Percentiles rank a stretch among this genome's conserved stretches.
Evolutionary conservation across 2,797 vertebrate genomes (phyloP).

Genomic region (Denticeps clupeoides): DNA sequence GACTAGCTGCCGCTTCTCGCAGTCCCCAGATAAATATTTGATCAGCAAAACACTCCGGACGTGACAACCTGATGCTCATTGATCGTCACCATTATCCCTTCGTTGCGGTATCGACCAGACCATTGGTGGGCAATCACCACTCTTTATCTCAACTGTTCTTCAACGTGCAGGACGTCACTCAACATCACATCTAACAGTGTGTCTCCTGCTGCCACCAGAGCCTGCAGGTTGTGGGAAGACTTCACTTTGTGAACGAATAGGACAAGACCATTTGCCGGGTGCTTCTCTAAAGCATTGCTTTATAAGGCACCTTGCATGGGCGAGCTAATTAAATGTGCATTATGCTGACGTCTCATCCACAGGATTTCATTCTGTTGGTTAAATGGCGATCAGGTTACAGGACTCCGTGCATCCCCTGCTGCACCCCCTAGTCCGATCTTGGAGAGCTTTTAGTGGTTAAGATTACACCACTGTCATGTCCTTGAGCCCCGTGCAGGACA

Average conservation of each 20-base stretch:
- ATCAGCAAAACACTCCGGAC: conserved; percentile 51
- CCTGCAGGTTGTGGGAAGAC: neutral
- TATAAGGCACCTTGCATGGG: neutral
- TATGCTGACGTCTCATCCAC: neutral
- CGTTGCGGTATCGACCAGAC: conserved; percentile 53
- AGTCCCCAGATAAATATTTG: conserved; percentile 61
- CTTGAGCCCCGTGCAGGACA: conserved; percentile 43
- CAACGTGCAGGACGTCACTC: conserved; percentile 15
- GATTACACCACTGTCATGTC: conserved; percentile 55
- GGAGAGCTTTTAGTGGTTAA: conserved; percentile 47
- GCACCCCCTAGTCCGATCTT: neutral
- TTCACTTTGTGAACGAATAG: neutral
- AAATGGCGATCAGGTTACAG: conserved; percentile 7
- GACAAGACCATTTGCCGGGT: neutral
- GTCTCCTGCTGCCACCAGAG: neutral
- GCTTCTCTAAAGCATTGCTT: neutral
- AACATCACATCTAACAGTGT: neutral
- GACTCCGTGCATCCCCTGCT: conserved; percentile 4
- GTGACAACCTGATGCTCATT: conserved; percentile 54
- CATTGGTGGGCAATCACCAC: conserved; percentile 49
- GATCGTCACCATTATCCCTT: conserved; percentile 69
- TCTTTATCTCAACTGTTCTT: neutral
- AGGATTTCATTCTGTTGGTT: conserved; percentile 4
- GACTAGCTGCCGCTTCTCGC: neutral
- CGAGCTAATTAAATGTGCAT: conserved; percentile 11